These are phyloP conservation scores for Cremastinae sp. DNA, from an alignment of 2,888 invertebrate genomes.

Conservation along the genomic window DNA sequence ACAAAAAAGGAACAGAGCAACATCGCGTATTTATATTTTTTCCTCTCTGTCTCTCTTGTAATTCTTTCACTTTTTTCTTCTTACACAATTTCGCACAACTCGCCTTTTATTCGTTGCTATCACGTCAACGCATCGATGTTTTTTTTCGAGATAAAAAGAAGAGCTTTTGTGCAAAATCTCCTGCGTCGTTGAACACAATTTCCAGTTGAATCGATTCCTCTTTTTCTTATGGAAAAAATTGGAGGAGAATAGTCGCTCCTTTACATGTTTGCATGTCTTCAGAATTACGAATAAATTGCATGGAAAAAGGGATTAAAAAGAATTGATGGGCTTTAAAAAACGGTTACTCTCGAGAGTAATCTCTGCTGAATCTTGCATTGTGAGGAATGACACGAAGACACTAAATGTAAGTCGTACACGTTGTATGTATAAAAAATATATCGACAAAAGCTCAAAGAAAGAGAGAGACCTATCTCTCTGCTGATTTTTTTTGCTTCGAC, in stretches of 20 bases:
- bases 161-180: constrained; percentile 12
- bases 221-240: no score
- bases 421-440: constrained; percentile 22
- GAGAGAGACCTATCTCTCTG: no score
- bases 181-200: neutral
- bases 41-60: neutral
- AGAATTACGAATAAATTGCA: neutral
- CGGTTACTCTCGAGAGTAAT: constrained; percentile 13
- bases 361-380: constrained; percentile 24
- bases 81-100: constrained; percentile 11
- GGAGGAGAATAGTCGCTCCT: no score
- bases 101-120: constrained; percentile 27
- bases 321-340: neutral
- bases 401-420: constrained; percentile 41
- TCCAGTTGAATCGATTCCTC: no score
- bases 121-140: constrained; percentile 14
- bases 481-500: no score
- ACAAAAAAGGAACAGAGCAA: constrained; percentile 8
- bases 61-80: constrained; percentile 1
- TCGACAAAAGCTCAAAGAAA: constrained; percentile 37
- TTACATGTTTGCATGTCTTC: no score
- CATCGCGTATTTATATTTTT: neutral
- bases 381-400: constrained; percentile 25
- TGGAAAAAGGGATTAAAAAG: neutral
- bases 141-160: constrained; percentile 3